Evolutionary conservation across 1,140 invertebrate genomes (phyloP), one percentile per base, ranked within the genome.

Genomic region (Popillia japonica): DNA sequence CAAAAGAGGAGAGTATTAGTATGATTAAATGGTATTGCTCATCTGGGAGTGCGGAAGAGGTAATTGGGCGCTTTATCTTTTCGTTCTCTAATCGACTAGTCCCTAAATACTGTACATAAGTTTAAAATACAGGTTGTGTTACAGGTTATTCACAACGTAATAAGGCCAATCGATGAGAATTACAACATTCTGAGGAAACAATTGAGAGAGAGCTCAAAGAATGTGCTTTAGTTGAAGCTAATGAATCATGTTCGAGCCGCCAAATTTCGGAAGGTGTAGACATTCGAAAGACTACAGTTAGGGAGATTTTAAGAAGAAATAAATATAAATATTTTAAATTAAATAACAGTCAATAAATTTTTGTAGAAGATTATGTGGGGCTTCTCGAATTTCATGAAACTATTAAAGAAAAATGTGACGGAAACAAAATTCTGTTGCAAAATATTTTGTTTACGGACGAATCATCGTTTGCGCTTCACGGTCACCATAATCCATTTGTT

Each of bases 361-460:
- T 61, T 8, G 2, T 9, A 8, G 14, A 8, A 2, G 59, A 22
- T 22, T 2, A 61, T 7, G 14, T 7, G 20, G 20, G n/a, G 9
- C 11, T 3, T 14, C 11, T 61, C 4, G 59, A n/a, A 20, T 61
- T 61, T 61, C 20, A n/a, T 61, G 59, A 61, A 22, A 61, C 8
- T 61, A 20, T 61, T 2, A 61, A 2, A 61, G 17, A n/a, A n/a
- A 61, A 61, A 61, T 17, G 11, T 61, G 59, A 61, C 11, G 20
- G 59, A 20, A n/a, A 20, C 20, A 8, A 61, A 20, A 20, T 61
- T 9, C n/a, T 61, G 3, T n/a, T 61, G 9, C 14, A 61, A 61
- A 61, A 61, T 20, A n/a, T 61, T 9, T 61, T 61, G 20, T 61
- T 61, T 22, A 61, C 59, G n/a, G 59, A 61, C 20, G 59, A 61